A percentile compares a stretch with the other conserved stretches of the same genome.
These are phyloP conservation scores for Tillus elongatus DNA, from an alignment of 2,888 invertebrate genomes.

Conservation along the genomic window DNA sequence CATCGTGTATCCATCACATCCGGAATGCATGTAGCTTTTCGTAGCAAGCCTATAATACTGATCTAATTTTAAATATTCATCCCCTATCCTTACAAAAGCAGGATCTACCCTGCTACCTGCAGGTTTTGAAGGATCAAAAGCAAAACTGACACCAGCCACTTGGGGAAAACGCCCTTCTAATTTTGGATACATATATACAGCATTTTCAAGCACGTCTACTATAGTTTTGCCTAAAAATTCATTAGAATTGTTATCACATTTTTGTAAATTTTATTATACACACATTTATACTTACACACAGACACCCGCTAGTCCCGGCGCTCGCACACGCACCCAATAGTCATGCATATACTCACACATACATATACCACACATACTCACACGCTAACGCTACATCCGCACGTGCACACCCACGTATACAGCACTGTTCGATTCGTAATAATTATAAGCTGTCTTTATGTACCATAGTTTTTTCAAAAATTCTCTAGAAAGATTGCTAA, in stretches of 20 bases:
- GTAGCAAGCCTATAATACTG: slow-evolving; percentile 70
- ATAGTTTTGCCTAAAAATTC: slow-evolving; percentile 53
- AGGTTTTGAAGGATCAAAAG: slow-evolving; percentile 62
- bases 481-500: too few relatives aligned
- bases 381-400: too few relatives aligned
- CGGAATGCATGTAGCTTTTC: slow-evolving; percentile 70
- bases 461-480: too few relatives aligned
- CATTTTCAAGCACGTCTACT: slow-evolving; percentile 69
- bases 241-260: background rate
- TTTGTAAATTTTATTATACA: background rate
- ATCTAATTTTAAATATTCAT: slow-evolving; percentile 64
- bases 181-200: slow-evolving; percentile 77
- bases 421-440: too few relatives aligned
- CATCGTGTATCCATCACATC: slow-evolving; percentile 80
- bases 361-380: too few relatives aligned
- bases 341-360: too few relatives aligned
- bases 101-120: slow-evolving; percentile 62
- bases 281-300: too few relatives aligned
- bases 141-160: slow-evolving; percentile 69
- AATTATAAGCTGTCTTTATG: too few relatives aligned
- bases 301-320: too few relatives aligned
- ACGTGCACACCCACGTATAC: too few relatives aligned
- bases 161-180: slow-evolving; percentile 85
- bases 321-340: too few relatives aligned
- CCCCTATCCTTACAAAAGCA: slow-evolving; percentile 70